Base-by-base conservation (phyloP, 2,113 vertebrate species). In the Xyrauchen texanus region DNA sequence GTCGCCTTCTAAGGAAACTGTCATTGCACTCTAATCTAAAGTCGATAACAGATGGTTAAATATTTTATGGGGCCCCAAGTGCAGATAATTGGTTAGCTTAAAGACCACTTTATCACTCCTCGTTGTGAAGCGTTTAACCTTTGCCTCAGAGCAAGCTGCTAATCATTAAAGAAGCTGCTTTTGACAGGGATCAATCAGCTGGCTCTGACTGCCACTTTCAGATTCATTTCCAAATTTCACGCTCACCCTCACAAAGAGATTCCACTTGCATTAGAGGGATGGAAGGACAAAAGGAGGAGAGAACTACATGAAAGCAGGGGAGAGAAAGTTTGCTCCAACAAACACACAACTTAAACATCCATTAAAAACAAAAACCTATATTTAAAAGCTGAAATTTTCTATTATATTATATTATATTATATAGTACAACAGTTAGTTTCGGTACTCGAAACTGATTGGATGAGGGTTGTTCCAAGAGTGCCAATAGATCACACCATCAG, bases 101-200 rank as follows among this genome's bases (percentile, higher is more conserved):
- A 88, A 85, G 68, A 80, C 83, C 77, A 82, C 83, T 88, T 86
- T 82, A 83, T 83, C 80, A 83, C 80, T 86, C 42, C 81, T 80
- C 44, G 80, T 79, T 78, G 82, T 45, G 52, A 52, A 86, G 77
- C 72, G 69, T 82, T 80, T 79, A 87, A 87, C 84, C 82, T 84
- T 87, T 21, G 62, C 68, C 57, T 82, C 83, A 71, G 76, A 88
- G 90, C 86, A 80, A 67, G 49, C 66, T 84, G 81, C 85, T 82
- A 87, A 85, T 85, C 79, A 76, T 74, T 83, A 88, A 80, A 84
- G 82, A 67, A 82, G 34, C 12, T 80, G 82, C 83, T 70, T 76
- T 81, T 91, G 88, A 90, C 87, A 88, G 81, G 83, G 85, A 75
- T 82, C 90, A 87, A 88, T 84, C 83, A 83, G 75, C 83, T 68